Percentiles rank a stretch among this genome's conserved stretches.
Conservation (phyloP, 2,888 invertebrate species). For the Diloba caeruleocephala region DNA sequence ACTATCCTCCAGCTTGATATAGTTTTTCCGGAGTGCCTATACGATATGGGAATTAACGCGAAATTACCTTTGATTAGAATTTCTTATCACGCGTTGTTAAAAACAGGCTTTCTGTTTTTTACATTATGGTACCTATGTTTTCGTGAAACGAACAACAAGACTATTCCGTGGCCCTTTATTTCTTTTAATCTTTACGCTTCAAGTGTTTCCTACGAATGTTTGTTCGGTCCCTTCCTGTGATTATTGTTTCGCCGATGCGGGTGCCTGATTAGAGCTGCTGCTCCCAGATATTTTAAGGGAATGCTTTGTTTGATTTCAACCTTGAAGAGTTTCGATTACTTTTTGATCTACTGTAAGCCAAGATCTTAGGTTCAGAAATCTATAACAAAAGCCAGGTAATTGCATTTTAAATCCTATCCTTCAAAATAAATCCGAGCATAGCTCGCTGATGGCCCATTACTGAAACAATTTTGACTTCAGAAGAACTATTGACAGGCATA, state of each 20-base stretch:
- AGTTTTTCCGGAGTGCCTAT: too few relatives aligned
- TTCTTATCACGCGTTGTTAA: background rate
- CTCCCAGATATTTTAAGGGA: constrained; percentile 23
- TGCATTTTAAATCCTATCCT: too few relatives aligned
- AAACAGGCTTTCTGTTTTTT: background rate
- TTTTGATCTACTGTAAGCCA: too few relatives aligned
- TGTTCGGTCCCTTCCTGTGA: constrained; percentile 33
- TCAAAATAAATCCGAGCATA: too few relatives aligned
- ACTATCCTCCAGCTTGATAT: too few relatives aligned
- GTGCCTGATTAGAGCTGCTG: constrained; percentile 29
- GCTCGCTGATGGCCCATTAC: too few relatives aligned
- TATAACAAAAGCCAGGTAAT: too few relatives aligned
- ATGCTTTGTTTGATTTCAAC: constrained; percentile 1
- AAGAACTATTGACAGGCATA: too few relatives aligned
- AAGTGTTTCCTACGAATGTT: constrained; percentile 29
- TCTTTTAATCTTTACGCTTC: constrained; percentile 39
- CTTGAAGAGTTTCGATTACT: constrained; percentile 12
- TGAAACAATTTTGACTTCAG: too few relatives aligned
- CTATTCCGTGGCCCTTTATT: constrained; percentile 16
- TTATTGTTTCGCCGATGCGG: constrained; percentile 42
- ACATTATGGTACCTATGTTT: background rate
- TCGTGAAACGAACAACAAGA: constrained; percentile 5
- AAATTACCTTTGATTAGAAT: too few relatives aligned
- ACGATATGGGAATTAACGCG: too few relatives aligned
- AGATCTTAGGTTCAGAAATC: too few relatives aligned